These are phyloP conservation scores for Lepidurus couesii DNA, from an alignment of 1,140 invertebrate genomes.

Conservation along the genomic window DNA sequence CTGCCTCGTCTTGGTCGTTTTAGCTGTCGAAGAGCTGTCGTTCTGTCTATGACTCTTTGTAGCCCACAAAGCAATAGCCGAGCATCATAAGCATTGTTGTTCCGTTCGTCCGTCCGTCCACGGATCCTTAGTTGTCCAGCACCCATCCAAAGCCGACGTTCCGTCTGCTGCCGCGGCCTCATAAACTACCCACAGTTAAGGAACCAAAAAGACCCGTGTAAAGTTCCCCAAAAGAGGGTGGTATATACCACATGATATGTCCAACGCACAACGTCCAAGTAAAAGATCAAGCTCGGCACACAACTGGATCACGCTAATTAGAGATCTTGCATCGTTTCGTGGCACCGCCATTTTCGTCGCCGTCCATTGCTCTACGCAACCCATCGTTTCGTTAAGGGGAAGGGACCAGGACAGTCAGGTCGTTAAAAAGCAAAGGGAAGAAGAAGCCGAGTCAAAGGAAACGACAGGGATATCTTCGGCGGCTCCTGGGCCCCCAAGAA, in stretches of 20 bases:
- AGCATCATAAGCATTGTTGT: constrained; percentile 3
- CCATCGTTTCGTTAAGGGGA: not conserved
- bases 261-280: not conserved
- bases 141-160: not conserved
- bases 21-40: constrained; percentile 20
- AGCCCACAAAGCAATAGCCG: constrained; percentile 4
- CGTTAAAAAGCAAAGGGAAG: not conserved
- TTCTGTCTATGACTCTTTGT: constrained; percentile 15
- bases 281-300: not conserved
- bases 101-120: not conserved
- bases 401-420: not conserved
- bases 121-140: not conserved
- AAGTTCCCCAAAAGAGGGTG: not conserved
- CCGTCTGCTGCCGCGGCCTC: not conserved
- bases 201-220: not conserved
- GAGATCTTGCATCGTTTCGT: not conserved
- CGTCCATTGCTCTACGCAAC: not conserved
- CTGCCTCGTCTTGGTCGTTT: not conserved
- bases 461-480: not conserved
- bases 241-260: not conserved
- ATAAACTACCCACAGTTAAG: not conserved
- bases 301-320: constrained; percentile 1
- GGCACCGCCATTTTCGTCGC: not conserved
- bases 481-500: not conserved
- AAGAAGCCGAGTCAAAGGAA: not conserved